phyloP scores from a whole-genome alignment of 2,113 vertebrate species.

The Coptodon rendalli region DNA sequence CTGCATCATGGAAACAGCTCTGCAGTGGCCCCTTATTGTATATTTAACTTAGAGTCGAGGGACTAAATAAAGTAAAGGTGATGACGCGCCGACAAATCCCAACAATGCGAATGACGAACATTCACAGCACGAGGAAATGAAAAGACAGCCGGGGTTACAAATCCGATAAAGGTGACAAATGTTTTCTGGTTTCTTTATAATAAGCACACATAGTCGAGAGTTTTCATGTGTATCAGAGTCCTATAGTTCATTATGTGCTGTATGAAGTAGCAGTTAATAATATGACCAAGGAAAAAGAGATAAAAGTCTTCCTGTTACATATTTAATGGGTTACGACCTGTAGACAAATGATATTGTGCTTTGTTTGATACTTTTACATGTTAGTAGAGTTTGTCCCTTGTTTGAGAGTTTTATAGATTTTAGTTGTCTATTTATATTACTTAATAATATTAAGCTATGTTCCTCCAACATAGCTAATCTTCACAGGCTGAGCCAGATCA shows the following conservation, averaged over 20 bases:
- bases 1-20: constrained; percentile 35
- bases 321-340: background rate
- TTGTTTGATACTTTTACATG: background rate
- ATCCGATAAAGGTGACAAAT: background rate
- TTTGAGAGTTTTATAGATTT: background rate
- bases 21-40: background rate
- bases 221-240: background rate
- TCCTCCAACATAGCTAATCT: background rate
- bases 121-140: background rate
- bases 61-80: constrained; percentile 12
- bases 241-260: background rate
- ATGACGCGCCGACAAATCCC: background rate
- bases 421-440: background rate
- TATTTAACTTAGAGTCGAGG: constrained; percentile 12
- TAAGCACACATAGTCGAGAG: background rate
- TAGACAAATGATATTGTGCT: background rate
- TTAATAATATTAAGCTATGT: background rate
- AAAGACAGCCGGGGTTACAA: background rate
- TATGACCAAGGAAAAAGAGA: background rate
- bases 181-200: background rate
- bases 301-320: background rate
- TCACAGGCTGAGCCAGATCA: background rate
- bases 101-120: background rate
- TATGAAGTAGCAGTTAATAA: background rate
- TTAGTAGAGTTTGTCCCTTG: background rate